Base-by-base conservation (phyloP, 1,140 invertebrate species). In the Brachionus paranguensis region DNA sequence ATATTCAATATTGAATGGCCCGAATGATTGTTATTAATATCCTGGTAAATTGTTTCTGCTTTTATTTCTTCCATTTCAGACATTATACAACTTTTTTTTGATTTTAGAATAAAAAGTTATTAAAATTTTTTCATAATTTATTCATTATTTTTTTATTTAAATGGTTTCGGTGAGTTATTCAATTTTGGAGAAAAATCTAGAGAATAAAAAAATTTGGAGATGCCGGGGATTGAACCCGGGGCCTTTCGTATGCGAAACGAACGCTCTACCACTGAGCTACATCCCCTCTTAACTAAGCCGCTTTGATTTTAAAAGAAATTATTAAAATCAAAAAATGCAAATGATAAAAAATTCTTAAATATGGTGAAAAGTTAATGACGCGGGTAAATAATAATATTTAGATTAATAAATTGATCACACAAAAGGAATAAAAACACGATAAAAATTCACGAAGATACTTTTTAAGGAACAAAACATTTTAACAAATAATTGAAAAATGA, bases 161-260 rank as follows among this genome's bases (percentile, higher is more conserved):
- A 33, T 24, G 20, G 64, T 68, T 68, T 33, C 24, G 65, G 65
- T 33, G 33, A 68, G 33, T 33, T 33, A 68, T 68, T 33, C n/a
- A 14, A 33, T 29, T 20, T 0, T 37, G 3, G 12, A 68, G 41
- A 72, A 72, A 2, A 20, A 72, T 41, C 41, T 10, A 72, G 33
- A 33, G 5, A 70, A 70, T 3, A 29, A 20, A 20, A 72, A 43
- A 45, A 10, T 17, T 43, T 72, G 68, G 68, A 72, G 68, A 72
- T 41, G 68, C 37, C 68, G 68, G 68, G 68, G 68, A 72, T 72
- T 72, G 68, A 72, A 72, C 68, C 68, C 68, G 68, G 37, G 68
- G 68, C 68, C 68, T 72, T 72, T 72, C 68, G 68, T 72, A 72
- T 72, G 68, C 68, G 68, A 72, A 72, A 72, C 68, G 68, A 72